These are phyloP conservation scores for Mus minutoides DNA, from an alignment of 2,797 vertebrate genomes.

Conservation along the genomic window DNA sequence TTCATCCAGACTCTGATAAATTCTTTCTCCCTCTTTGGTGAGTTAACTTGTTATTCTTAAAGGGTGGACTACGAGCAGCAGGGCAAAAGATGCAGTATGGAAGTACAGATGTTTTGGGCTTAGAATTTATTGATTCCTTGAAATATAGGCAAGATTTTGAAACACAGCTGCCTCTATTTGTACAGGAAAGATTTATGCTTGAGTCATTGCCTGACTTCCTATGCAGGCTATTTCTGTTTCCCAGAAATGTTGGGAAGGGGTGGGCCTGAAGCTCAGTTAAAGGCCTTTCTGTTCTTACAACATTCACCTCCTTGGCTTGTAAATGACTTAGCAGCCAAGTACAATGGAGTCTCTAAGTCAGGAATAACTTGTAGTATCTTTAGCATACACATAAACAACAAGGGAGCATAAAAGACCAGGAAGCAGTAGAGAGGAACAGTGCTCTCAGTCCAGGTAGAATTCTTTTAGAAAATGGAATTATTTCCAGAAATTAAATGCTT, in stretches of 20 bases:
- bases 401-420: background rate
- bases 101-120: background rate
- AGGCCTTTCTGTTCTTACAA: background rate
- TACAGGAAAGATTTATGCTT: conserved; percentile 1
- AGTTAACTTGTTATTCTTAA: background rate
- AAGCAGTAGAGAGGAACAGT: background rate
- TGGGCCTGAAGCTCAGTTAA: background rate
- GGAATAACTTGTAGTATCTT: conserved; percentile 2
- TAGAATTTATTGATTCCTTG: conserved; percentile 43
- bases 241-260: conserved; percentile 46
- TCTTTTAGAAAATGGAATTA: background rate
- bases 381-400: background rate
- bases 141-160: conserved; percentile 60
- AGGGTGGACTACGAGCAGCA: background rate
- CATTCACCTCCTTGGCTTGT: background rate
- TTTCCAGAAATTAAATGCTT: conserved; percentile 26
- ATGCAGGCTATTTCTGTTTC: conserved; percentile 58
- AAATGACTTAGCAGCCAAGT: conserved; percentile 33
- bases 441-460: background rate
- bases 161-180: conserved; percentile 59
- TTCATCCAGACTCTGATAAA: background rate
- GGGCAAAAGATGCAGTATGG: background rate
- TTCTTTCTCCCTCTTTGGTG: background rate
- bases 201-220: conserved; percentile 32
- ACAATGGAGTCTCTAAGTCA: background rate